phyloP scores from a whole-genome alignment of 2,888 invertebrate genomes.

The Automeris io region DNA sequence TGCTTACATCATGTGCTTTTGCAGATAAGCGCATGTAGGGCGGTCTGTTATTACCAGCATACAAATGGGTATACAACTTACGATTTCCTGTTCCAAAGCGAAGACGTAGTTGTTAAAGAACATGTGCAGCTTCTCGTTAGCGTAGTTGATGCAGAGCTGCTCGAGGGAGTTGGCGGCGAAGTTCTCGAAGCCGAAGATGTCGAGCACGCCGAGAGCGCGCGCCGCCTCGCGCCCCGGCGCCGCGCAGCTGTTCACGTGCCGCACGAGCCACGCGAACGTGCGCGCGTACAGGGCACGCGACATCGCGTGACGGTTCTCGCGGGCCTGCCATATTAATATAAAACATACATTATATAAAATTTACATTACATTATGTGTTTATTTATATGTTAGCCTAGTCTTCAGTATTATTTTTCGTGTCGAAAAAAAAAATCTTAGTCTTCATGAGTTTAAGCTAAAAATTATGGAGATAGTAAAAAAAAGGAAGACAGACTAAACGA shows the following conservation, averaged over 20 bases:
- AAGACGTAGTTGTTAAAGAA: constrained; percentile 98
- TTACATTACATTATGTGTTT: neutral
- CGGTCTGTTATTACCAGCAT: too few species aligned
- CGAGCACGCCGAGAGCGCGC: constrained; percentile 89
- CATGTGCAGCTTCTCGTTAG: constrained; percentile 95
- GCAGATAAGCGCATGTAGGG: too few species aligned
- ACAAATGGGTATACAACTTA: too few species aligned
- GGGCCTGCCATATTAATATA: constrained; percentile 73
- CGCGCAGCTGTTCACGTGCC: constrained; percentile 94
- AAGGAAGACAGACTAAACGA: too few species aligned
- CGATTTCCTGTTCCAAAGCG: constrained; percentile 94
- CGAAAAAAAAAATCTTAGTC: too few species aligned
- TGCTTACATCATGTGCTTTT: too few species aligned
- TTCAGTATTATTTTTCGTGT: too few species aligned
- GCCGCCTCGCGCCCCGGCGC: constrained; percentile 90
- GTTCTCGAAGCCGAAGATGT: constrained; percentile 97
- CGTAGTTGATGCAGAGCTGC: constrained; percentile 95
- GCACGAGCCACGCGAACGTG: constrained; percentile 94
- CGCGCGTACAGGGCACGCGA: constrained; percentile 93
- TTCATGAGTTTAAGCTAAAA: too few species aligned
- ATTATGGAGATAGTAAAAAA: too few species aligned
- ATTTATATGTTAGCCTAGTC: too few species aligned
- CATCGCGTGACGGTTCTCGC: constrained; percentile 95
- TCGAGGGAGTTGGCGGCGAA: constrained; percentile 94
- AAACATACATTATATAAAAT: neutral